Base-by-base conservation (phyloP, 2,888 invertebrate species). In the Panopea generosa region DNA sequence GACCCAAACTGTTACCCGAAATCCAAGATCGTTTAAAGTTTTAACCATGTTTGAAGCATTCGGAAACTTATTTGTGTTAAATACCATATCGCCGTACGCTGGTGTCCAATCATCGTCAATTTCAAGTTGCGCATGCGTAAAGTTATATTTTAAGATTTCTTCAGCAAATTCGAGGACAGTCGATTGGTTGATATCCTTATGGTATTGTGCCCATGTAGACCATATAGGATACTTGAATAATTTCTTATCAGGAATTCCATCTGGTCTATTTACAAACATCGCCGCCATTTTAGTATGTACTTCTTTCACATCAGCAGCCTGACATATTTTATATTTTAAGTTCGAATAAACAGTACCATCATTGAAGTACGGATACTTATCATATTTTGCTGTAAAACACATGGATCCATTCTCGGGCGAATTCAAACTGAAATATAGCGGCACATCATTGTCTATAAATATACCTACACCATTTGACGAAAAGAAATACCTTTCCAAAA, bases 131-230 rank as follows among this genome's bases (percentile, higher is more conserved):
- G 89, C 87, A 71, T 84, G 80, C 1, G 86, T 74, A 27, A 90
- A 86, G 26, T 84, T 81, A 40, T 85, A 27, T 22, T 72, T 38
- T 6, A 84, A 40, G 49, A 89, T 89, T 27, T 73, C 69, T 2
- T 83, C 43, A 40, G 88, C 89, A 70, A 85, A 90, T 6, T 85
- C 66, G 11, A 87, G 6, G 2, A 89, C 79, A 7, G 68, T 75
- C 6, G 83, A 56, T 73, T 96, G 95, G 80, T 94, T 94, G 1
- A 98, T 95, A 80, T 95, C 94, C 1, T 94, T 93, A 84, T 95
- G 84, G 94, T 95, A 96, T 74, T 95, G 94, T 0, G 96, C 96
- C 97, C 97, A 97, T 0, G 97, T 97, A 0, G 97, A 97, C 97
- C 97, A 98, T 65, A 97, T 95, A 0, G 97, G 97, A 90, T 96